These are phyloP conservation scores for Dynastes hyllus DNA, from an alignment of 2,888 invertebrate genomes.

Conservation along the genomic window DNA sequence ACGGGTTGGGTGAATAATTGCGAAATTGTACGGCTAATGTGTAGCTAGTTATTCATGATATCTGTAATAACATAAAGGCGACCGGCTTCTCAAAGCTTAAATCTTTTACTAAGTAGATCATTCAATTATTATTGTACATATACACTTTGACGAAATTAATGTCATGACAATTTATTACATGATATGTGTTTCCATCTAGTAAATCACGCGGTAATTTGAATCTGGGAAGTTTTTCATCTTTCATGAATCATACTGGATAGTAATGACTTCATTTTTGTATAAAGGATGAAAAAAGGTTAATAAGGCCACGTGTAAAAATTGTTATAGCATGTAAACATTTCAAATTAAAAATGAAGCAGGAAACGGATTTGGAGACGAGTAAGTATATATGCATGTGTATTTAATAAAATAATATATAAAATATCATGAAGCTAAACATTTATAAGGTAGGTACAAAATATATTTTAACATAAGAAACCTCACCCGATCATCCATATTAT, in stretches of 20 bases:
- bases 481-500: too few species aligned
- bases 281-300: too few species aligned
- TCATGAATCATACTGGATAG: neutral
- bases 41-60: conserved; percentile 25
- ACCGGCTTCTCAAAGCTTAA: conserved; percentile 4
- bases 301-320: too few species aligned
- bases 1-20: conserved; percentile 34
- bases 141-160: conserved; percentile 30
- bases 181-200: neutral
- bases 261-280: neutral
- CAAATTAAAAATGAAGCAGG: too few species aligned
- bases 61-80: conserved; percentile 23
- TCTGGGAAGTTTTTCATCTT: neutral
- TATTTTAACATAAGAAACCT: too few species aligned
- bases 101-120: conserved; percentile 22
- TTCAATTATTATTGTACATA: conserved; percentile 34
- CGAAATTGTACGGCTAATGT: conserved; percentile 34
- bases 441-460: neutral
- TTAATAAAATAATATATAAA: neutral
- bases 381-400: too few species aligned
- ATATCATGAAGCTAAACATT: neutral
- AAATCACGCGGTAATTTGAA: conserved; percentile 17
- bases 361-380: too few species aligned
- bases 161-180: conserved; percentile 30
- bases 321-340: too few species aligned